These are phyloP conservation scores for Pharmacophagus antenor DNA, from an alignment of 2,888 invertebrate genomes.

Conservation along the genomic window DNA sequence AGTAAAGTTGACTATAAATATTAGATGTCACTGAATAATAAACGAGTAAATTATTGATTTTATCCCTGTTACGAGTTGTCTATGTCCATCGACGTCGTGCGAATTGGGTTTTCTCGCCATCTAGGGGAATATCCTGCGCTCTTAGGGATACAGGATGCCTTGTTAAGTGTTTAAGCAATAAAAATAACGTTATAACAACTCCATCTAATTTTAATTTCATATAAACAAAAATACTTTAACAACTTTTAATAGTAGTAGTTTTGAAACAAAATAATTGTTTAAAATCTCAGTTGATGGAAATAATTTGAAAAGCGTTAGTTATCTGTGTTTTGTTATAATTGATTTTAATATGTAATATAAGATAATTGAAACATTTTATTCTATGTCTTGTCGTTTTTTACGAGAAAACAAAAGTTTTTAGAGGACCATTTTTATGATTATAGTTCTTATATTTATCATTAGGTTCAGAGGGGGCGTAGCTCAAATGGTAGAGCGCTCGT, in stretches of 20 bases:
- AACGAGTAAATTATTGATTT: not conserved
- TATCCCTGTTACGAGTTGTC: not conserved
- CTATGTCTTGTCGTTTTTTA: not conserved
- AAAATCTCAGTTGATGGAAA: too few species aligned
- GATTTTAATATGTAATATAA: not conserved
- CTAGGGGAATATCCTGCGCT: not conserved
- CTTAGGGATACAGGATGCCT: not conserved
- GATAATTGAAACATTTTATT: not conserved
- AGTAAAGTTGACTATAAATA: not conserved
- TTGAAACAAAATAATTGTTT: too few species aligned
- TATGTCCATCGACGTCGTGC: not conserved
- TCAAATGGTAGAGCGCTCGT: slow-evolving; percentile 82
- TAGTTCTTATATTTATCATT: not conserved
- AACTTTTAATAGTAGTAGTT: too few species aligned
- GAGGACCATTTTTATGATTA: not conserved
- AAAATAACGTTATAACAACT: not conserved
- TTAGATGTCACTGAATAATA: not conserved
- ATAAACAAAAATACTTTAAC: too few species aligned
- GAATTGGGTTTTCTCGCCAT: not conserved
- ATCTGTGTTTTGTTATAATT: too few species aligned
- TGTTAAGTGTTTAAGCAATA: not conserved
- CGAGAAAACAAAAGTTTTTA: not conserved
- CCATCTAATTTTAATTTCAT: not conserved
- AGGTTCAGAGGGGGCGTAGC: slow-evolving; percentile 64
- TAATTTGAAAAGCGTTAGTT: too few species aligned